phyloP scores from a whole-genome alignment of 2,888 invertebrate species.

The Hemaris fuciformis region DNA sequence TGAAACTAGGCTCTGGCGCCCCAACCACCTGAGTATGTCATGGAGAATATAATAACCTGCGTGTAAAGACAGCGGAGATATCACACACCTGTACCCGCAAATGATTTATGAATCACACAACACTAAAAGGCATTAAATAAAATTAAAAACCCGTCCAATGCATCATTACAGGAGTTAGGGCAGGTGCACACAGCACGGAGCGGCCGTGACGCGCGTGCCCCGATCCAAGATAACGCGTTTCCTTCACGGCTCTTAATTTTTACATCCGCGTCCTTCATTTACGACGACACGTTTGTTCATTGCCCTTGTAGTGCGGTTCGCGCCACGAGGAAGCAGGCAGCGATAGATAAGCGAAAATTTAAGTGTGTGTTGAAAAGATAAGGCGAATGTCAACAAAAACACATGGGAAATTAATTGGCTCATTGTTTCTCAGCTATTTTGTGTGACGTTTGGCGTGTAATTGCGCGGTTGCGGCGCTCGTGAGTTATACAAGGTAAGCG shows the following conservation, averaged over 20 bases:
- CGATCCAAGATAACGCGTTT: constrained; percentile 41
- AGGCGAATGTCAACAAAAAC: constrained; percentile 2
- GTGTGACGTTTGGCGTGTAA: not conserved
- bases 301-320: constrained; percentile 31
- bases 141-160: constrained; percentile 12
- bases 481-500: not conserved
- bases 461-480: not conserved
- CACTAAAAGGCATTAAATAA: constrained; percentile 14
- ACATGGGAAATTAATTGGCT: not conserved
- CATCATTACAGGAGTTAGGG: constrained; percentile 32
- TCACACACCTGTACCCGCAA: not conserved
- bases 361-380: not conserved
- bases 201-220: constrained; percentile 30
- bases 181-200: constrained; percentile 54
- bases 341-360: constrained; percentile 6
- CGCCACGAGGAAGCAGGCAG: constrained; percentile 31
- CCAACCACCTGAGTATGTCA: too few species aligned
- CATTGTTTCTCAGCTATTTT: constrained; percentile 3
- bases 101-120: constrained; percentile 9
- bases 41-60: not conserved
- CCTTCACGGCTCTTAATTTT: constrained; percentile 46
- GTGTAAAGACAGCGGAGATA: not conserved
- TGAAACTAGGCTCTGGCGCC: too few species aligned
- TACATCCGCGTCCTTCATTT: constrained; percentile 47
- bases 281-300: constrained; percentile 55